A percentile compares a stretch with the other conserved stretches of the same genome.
phyloP scores from a whole-genome alignment of 2,797 vertebrate genomes.

The Emys orbicularis region DNA sequence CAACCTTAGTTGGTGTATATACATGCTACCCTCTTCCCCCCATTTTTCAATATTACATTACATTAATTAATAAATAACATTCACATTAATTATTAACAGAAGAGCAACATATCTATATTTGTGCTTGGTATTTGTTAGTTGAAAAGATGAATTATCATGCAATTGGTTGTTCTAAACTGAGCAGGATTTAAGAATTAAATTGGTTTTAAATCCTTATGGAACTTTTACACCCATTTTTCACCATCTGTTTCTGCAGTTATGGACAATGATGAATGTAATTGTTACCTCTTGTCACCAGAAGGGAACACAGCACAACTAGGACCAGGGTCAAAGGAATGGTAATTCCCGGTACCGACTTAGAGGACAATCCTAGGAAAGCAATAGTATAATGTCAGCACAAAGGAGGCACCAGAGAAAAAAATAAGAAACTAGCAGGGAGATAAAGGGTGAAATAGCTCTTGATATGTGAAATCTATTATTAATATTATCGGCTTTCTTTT shows the following conservation, averaged over 20 bases:
- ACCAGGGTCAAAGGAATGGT: background rate
- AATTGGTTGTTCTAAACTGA: background rate
- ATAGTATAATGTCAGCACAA: background rate
- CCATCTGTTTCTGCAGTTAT: background rate
- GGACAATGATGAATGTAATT: background rate
- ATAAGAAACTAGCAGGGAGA: background rate
- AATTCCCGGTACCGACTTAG: background rate
- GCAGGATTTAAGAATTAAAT: background rate
- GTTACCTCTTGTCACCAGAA: background rate
- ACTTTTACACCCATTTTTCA: background rate
- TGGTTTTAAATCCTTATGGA: background rate
- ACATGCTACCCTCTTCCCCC: background rate
- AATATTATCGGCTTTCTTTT: rapidly evolving
- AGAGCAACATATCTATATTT: too few relatives aligned
- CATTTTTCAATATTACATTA: background rate
- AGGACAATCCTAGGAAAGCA: background rate
- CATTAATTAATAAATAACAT: background rate
- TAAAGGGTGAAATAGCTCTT: background rate
- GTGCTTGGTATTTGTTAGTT: background rate
- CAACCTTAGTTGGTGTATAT: background rate
- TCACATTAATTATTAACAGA: background rate
- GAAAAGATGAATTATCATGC: background rate
- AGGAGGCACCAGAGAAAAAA: background rate
- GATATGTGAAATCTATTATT: background rate
- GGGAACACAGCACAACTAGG: background rate